Evolutionary conservation across 2,888 invertebrate species (phyloP), one percentile per base, ranked within the genome.

Genomic region (Phasia obesa): DNA sequence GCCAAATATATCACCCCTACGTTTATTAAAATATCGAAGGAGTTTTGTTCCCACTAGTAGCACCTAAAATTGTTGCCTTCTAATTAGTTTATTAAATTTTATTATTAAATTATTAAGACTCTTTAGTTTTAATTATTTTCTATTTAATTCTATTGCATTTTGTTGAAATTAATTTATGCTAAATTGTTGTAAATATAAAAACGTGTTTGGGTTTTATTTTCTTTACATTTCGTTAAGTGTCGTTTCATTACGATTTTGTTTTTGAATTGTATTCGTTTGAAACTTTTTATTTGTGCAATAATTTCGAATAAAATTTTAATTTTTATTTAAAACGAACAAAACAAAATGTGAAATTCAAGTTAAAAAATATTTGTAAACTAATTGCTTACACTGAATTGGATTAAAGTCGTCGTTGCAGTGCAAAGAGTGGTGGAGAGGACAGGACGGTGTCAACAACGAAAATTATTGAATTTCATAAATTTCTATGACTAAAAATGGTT

Each of bases 131-230:
- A 27, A 27, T 11, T 6, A 35, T 35, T 11, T 35, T 35, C 2
- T 35, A 35, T 35, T 67, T 27, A 75, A 27, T 69, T 73, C 69
- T 49, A 60, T 25, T 57, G 57, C 73, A 84, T 81, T 85, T 85
- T 84, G 70, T 80, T 81, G 42, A 67, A 86, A 81, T 84, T 85
- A 85, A 86, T 86, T 85, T 86, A 86, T 86, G 85, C 84, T 85
- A 86, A 86, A 84, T 80, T 79, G 81, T 73, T 80, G 77, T 79
- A 67, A 76, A 81, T 75, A 75, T 59, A 38, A 75, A 59, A 67
- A 79, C 74, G 74, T 78, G 76, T 85, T 69, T 69, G 65, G 73
- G 62, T 76, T 76, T 75, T 70, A 49, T 47, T 73, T 55, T 44
- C 38, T 23, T 31, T 21, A 57, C 44, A 79, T 71, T 80, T 84